Percentiles rank a stretch among this genome's conserved stretches.
Evolutionary conservation across 2,888 invertebrate species (phyloP).

Genomic region (Drosophila borborema): DNA sequence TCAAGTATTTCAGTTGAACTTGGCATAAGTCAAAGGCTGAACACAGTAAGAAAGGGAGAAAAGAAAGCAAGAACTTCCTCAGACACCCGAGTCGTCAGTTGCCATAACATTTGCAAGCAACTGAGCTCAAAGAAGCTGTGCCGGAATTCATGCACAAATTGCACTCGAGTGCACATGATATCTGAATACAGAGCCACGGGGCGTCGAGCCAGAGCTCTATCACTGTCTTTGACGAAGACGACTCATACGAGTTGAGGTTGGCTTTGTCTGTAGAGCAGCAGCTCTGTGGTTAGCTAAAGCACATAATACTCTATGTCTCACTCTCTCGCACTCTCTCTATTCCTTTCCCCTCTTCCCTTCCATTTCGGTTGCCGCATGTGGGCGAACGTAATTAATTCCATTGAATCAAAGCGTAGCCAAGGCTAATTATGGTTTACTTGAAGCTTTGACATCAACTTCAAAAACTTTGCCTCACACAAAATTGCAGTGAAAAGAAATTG

Average conservation of each 20-base stretch:
- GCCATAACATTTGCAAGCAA: not conserved
- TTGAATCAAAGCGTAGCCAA: slow-evolving; percentile 14
- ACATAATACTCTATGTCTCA: not conserved
- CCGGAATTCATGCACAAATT: slow-evolving; percentile 45
- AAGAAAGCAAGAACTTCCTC: slow-evolving; percentile 11
- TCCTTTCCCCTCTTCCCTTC: not conserved
- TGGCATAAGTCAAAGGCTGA: slow-evolving; percentile 28
- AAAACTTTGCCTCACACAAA: slow-evolving; percentile 10
- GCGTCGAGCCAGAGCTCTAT: not conserved
- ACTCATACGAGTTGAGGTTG: slow-evolving; percentile 3
- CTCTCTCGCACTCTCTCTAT: not conserved
- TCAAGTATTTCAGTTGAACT: slow-evolving; percentile 70
- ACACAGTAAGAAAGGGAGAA: not conserved
- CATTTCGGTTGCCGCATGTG: not conserved
- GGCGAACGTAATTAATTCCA: slow-evolving; percentile 12
- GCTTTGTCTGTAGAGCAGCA: not conserved
- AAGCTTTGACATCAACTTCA: slow-evolving; percentile 49
- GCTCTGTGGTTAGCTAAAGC: no score
- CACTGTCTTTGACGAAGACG: slow-evolving; percentile 40
- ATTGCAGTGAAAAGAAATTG: slow-evolving; percentile 23
- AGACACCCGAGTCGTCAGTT: slow-evolving; percentile 15
- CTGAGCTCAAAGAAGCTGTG: slow-evolving; percentile 27
- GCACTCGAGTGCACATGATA: slow-evolving; percentile 55
- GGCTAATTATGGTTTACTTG: slow-evolving; percentile 52
- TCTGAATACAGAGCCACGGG: not conserved